Evolutionary conservation across 2,113 vertebrate species (phyloP).

Genomic region (Microtus pennsylvanicus): DNA sequence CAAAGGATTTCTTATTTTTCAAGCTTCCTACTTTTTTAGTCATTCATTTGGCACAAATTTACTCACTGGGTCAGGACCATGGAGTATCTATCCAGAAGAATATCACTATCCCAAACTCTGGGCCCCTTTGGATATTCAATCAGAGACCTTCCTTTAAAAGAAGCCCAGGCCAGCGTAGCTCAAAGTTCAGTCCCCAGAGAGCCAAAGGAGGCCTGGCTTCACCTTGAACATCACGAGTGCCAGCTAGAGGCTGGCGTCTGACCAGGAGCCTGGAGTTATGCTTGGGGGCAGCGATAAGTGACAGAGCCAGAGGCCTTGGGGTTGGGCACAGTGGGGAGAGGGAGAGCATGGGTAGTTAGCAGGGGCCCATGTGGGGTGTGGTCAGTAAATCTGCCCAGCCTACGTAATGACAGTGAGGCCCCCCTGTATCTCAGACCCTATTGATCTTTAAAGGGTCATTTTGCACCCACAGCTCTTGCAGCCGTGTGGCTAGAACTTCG

Average conservation of each 20-base stretch:
- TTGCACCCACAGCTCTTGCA: background rate
- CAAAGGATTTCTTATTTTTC: background rate
- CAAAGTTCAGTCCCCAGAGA: background rate
- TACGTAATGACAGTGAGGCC: rapidly evolving
- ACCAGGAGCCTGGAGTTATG: rapidly evolving
- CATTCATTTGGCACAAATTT: background rate
- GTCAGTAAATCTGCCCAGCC: background rate
- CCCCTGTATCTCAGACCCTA: background rate
- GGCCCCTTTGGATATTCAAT: background rate
- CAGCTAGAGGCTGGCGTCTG: background rate
- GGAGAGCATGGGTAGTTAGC: background rate
- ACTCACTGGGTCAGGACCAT: background rate
- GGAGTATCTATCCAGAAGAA: background rate
- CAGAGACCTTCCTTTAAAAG: background rate
- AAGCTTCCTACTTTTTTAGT: background rate
- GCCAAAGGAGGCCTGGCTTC: background rate
- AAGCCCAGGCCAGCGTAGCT: background rate
- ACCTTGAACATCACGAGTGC: background rate
- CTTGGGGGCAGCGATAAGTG: background rate
- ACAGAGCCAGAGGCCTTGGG: background rate
- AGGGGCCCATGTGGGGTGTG: background rate
- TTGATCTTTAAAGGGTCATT: too few species aligned
- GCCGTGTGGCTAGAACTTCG: background rate
- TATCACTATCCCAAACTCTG: background rate
- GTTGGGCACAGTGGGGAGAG: background rate